Base-by-base conservation (phyloP, 2,113 vertebrate species). In the Burhinus oedicnemus region DNA sequence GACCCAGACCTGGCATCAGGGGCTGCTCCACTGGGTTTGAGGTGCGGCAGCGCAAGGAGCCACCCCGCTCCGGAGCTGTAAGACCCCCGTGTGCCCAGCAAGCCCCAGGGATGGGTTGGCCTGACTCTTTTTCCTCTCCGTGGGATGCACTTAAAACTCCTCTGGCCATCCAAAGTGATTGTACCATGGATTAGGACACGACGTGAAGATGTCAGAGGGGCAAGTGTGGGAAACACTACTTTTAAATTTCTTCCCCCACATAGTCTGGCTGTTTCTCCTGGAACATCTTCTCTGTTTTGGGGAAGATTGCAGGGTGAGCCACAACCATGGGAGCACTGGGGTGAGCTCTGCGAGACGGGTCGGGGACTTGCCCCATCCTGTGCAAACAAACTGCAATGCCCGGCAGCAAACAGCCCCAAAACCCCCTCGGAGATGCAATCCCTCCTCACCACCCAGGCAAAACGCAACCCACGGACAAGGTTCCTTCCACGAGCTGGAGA, bases 1-100 rank as follows among this genome's bases (percentile, higher is more conserved):
- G 42, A 40, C 54, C 64, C 51, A 65, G 49, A 76, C 25, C 25
- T 20, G 34, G 3, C 1, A 0, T 26, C 36, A 47, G 21, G 19
- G 52, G 64, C 44, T 83, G 71, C 23, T 91, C 7, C 30, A 40
- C 38, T 14, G 26, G 21, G 30, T 29, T 65, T 0, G 3, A 83
- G 29, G 32, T 22, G 29, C 40, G 71, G 89, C 38, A 15, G 23
- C 54, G 51, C 45, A 62, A 30, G 36, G 17, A 71, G 32, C 5
- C 18, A 42, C 5, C 18, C 9, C 40, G 42, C 52, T 71, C 52
- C 2, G 3, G 34, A 79, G 57, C 32, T 7, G 1, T 17, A 15
- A 34, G 51, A 42, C 30, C 5, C 5, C 21, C 1, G 1, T 3
- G 52, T 1, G 0, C 61, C 32, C 62, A 60, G 27, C 0, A 4